These are phyloP conservation scores for Channa argus DNA, from an alignment of 2,113 vertebrate species.

Conservation along the genomic window DNA sequence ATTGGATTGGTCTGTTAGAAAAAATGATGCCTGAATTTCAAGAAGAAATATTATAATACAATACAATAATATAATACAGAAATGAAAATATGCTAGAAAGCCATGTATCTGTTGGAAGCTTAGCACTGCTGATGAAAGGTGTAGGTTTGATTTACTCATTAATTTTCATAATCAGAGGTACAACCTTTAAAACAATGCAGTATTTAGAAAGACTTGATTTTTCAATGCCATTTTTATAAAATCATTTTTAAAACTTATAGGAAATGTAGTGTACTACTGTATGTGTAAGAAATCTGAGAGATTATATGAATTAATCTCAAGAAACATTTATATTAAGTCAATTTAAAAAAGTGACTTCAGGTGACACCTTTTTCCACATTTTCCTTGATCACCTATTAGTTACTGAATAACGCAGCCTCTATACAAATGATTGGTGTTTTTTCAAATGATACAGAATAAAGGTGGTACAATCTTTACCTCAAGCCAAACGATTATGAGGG, in stretches of 20 bases:
- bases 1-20: slow-evolving; percentile 21
- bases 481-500: slow-evolving; percentile 23
- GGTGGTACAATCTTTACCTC: slow-evolving; percentile 40
- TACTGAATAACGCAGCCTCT: slow-evolving; percentile 20
- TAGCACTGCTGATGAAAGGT: slow-evolving; percentile 1
- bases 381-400: background rate
- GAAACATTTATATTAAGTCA: slow-evolving; percentile 37
- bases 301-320: slow-evolving; percentile 29
- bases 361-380: slow-evolving; percentile 6
- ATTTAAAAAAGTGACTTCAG: slow-evolving; percentile 29
- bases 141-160: background rate
- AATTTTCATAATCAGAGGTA: background rate
- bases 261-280: slow-evolving; percentile 24
- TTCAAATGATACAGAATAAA: slow-evolving; percentile 26
- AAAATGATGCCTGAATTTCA: slow-evolving; percentile 36
- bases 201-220: background rate
- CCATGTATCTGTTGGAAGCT: slow-evolving; percentile 5
- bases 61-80: background rate
- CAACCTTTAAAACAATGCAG: slow-evolving; percentile 24
- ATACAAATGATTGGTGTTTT: slow-evolving; percentile 43
- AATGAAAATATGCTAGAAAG: background rate
- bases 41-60: slow-evolving; percentile 7
- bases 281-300: slow-evolving; percentile 15
- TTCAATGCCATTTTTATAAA: background rate
- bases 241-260: slow-evolving; percentile 17